A percentile compares a stretch with the other conserved stretches of the same genome.
phyloP scores from a whole-genome alignment of 2,888 invertebrate species.

The Cylindroiulus punctatus region DNA sequence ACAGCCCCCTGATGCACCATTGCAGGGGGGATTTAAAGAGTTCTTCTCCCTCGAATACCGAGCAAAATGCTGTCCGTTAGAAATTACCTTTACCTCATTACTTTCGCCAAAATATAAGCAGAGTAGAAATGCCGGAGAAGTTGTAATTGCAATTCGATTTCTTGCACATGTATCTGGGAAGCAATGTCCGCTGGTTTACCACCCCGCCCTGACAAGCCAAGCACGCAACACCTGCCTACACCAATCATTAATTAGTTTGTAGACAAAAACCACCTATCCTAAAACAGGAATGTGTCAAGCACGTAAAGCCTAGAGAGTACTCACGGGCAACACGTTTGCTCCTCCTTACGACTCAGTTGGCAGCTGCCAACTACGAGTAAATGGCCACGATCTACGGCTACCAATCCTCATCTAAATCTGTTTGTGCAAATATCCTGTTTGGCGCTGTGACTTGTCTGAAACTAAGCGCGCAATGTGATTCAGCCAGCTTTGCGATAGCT shows the following conservation, averaged over 20 bases:
- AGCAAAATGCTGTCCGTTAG: not conserved
- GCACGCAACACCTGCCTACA: constrained; percentile 47
- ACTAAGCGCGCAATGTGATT: constrained; percentile 37
- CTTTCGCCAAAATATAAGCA: constrained; percentile 14
- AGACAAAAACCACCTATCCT: constrained; percentile 38
- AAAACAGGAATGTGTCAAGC: constrained; percentile 45
- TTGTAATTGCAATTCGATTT: constrained; percentile 40
- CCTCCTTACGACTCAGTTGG: constrained; percentile 34
- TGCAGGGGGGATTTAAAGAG: constrained; percentile 7
- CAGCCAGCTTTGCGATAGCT: constrained; percentile 42
- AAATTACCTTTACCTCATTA: constrained; percentile 26
- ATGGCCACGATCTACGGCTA: constrained; percentile 31
- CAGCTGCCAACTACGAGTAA: constrained; percentile 46
- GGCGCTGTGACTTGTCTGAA: constrained; percentile 49
- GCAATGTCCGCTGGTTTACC: constrained; percentile 47
- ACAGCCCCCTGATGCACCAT: constrained; percentile 6
- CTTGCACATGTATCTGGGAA: constrained; percentile 8
- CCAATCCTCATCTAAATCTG: constrained; percentile 49
- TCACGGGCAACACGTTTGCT: constrained; percentile 45
- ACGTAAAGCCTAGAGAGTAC: constrained; percentile 25
- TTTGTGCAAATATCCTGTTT: constrained; percentile 52
- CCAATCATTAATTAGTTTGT: constrained; percentile 47
- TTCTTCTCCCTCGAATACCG: not conserved
- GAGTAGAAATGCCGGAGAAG: not conserved
- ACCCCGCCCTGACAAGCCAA: constrained; percentile 38